Percentiles rank a stretch among this genome's conserved stretches.
phyloP scores from a whole-genome alignment of 2,888 invertebrate genomes.

The Nephrotoma appendiculata region DNA sequence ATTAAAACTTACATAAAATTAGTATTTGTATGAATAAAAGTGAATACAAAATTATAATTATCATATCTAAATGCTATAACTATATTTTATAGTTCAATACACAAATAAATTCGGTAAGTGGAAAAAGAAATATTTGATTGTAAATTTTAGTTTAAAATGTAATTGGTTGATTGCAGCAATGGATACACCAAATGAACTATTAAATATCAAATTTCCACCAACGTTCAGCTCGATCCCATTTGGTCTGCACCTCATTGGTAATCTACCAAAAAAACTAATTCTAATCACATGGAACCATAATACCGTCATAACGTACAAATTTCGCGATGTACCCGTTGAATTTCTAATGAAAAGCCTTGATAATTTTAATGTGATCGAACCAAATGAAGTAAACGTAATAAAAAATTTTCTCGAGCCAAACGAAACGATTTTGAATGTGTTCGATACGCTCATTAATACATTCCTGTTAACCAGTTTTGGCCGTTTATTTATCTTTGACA shows the following conservation, averaged over 20 bases:
- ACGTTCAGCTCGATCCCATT: neutral
- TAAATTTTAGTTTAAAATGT: neutral
- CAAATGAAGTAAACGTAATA: neutral
- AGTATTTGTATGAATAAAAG: neutral
- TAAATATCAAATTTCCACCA: neutral
- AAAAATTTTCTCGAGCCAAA: neutral
- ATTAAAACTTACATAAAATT: neutral
- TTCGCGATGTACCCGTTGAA: neutral
- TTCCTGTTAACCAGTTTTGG: neutral
- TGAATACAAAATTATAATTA: neutral
- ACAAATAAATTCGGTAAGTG: neutral
- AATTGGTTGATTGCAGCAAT: neutral
- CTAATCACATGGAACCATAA: neutral
- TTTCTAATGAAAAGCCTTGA: neutral
- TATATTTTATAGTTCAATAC: neutral
- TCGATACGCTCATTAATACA: neutral
- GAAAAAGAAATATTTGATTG: neutral
- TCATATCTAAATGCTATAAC: neutral
- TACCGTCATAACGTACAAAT: neutral
- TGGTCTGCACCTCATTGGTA: neutral
- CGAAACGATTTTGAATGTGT: neutral
- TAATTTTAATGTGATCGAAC: neutral
- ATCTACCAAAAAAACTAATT: neutral
- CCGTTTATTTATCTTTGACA: neutral
- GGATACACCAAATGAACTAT: neutral